phyloP scores from a whole-genome alignment of 2,797 vertebrate species.

The Todus mexicanus region DNA sequence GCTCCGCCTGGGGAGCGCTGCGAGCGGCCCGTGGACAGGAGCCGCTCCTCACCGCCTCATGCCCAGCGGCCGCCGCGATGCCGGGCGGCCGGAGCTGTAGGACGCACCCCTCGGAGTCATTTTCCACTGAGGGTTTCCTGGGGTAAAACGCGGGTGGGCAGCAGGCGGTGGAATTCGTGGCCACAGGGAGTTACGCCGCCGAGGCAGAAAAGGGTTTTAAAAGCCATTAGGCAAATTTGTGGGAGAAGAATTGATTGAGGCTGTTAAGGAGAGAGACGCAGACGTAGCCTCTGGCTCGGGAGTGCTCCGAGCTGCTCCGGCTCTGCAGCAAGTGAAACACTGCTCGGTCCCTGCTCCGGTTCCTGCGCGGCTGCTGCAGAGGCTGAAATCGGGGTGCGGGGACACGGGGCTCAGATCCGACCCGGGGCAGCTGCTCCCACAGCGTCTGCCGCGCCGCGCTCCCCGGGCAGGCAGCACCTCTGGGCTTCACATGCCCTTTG shows the following conservation, averaged over 20 bases:
- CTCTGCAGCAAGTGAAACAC: neutral
- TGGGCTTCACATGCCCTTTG: neutral
- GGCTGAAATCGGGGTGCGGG: too few relatives aligned
- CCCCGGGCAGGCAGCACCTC: neutral
- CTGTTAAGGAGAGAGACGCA: neutral
- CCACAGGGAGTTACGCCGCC: neutral
- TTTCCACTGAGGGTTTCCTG: neutral
- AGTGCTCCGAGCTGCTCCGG: neutral
- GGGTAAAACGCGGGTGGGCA: rapidly evolving
- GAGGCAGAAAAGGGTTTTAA: neutral
- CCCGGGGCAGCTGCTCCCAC: neutral
- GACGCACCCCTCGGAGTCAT: neutral
- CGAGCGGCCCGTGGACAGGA: rapidly evolving
- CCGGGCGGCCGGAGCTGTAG: neutral
- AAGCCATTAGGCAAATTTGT: constrained; percentile 40
- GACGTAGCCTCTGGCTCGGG: neutral
- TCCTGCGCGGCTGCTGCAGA: neutral
- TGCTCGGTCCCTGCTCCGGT: neutral
- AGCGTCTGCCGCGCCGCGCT: neutral
- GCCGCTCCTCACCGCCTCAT: rapidly evolving
- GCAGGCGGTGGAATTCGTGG: neutral
- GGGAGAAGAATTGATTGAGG: constrained; percentile 30
- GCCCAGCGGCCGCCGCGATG: too few relatives aligned
- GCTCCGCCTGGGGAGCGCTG: neutral
- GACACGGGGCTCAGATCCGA: neutral